Base-by-base conservation (phyloP, 2,888 invertebrate species). In the Keiferia lycopersicella region DNA sequence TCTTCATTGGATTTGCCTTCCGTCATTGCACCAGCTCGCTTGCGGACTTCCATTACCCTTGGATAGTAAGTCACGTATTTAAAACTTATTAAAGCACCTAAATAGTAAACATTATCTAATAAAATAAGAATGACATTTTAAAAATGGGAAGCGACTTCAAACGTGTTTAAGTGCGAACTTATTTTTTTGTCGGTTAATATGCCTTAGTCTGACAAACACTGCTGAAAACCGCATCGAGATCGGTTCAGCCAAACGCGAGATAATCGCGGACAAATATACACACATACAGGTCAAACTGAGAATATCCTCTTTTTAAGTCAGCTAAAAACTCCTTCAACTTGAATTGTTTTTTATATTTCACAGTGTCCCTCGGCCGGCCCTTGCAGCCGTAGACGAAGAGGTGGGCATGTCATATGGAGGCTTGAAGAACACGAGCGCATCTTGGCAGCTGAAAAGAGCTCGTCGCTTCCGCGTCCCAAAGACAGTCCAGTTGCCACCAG, bases 361-460 rank as follows among this genome's bases (percentile, higher is more conserved):
- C 75, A 91, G 91, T 67, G 70, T 69, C 1, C 86, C 88, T 1
- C 84, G 87, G 0, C 85, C 86, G 16, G 70, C 80, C 10, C 74
- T 85, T 1, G 76, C 80, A n/a, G 80, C 80, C 1, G 74, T 84
- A 1, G 86, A 87, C 61, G 80, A 81, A 66, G 81, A 82, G 18
- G 67, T 72, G 22, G 80, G 79, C 1, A 45, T 78, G 16, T 71
- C 77, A 2, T 74, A 75, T 65, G 77, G 83, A 2, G 72, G 80
- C 16, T 78, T 87, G 67, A 83, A 85, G 30, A 87, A 81, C 69
- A 79, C 78, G 1, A 84, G 84, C 66, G 77, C 87, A 7, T 67
- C 86, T 10, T 91, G 91, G 91, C 90, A 88, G 64, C 74, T 91
- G 20, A 88, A 82, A 0, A 78, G 91, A 16, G 91, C 91, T 12